Evolutionary conservation across 2,113 vertebrate species (phyloP).

Genomic region (Herpailurus yagouaroundi): DNA sequence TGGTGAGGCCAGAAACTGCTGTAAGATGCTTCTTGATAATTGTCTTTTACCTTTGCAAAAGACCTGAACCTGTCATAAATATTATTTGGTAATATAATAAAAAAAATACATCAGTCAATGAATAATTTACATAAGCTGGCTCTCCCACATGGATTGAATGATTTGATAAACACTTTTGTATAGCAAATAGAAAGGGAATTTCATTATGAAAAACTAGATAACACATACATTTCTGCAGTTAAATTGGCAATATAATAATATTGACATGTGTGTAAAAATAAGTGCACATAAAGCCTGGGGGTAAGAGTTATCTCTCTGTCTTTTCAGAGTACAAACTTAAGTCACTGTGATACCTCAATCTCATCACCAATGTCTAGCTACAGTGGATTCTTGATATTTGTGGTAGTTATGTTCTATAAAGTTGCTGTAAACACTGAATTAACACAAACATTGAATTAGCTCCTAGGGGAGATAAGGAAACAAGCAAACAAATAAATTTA

Average conservation of each 20-base stretch:
- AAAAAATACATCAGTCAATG: background rate
- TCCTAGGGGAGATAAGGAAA: background rate
- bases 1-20: background rate
- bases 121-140: background rate
- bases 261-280: background rate
- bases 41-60: background rate
- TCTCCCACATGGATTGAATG: background rate
- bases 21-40: background rate
- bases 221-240: background rate
- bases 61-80: background rate
- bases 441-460: background rate
- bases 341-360: background rate
- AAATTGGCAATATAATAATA: background rate
- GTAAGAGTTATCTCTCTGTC: background rate
- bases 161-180: background rate
- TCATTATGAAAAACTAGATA: background rate
- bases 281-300: background rate
- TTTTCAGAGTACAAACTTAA: background rate
- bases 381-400: background rate
- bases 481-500: background rate
- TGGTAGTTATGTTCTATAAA: background rate
- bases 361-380: background rate
- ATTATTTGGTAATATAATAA: background rate
- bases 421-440: background rate
- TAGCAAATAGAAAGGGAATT: background rate